These are phyloP conservation scores for Amphimedon queenslandica DNA, from an alignment of 37 sponge, comb jelly and placozoan genomes.

Conservation along the genomic window DNA sequence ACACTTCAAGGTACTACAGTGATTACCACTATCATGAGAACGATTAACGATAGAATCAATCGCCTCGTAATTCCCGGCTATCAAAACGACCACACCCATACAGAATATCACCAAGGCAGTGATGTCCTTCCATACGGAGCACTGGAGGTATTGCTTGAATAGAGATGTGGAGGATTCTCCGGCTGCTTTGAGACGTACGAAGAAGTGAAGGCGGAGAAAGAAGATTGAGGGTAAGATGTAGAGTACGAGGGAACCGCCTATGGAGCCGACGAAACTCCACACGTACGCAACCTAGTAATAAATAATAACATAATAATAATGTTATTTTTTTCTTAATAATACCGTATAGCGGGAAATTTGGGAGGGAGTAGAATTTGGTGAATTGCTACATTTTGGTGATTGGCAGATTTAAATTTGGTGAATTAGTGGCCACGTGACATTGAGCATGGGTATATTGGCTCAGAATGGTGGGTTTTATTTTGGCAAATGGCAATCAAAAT, in stretches of 20 bases:
- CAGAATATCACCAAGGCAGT: slow-evolving; percentile 26
- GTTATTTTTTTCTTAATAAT: neutral
- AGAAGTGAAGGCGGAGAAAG: slow-evolving; percentile 55
- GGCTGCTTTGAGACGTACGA: neutral
- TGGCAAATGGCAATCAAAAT: too few species aligned
- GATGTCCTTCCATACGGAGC: slow-evolving; percentile 14
- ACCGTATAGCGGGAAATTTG: too few species aligned
- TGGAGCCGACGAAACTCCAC: slow-evolving; percentile 78
- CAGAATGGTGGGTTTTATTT: too few species aligned
- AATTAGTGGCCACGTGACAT: too few species aligned
- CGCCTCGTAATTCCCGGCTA: neutral
- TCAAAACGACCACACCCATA: slow-evolving; percentile 15
- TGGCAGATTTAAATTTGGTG: too few species aligned
- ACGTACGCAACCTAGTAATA: slow-evolving; percentile 55
- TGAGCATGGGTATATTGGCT: too few species aligned
- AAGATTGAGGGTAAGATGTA: slow-evolving; percentile 73
- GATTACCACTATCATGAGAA: too few species aligned
- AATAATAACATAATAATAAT: neutral
- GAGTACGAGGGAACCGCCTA: slow-evolving; percentile 57
- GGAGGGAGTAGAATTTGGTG: too few species aligned
- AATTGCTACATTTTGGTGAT: too few species aligned
- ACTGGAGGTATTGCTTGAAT: neutral
- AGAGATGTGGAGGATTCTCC: neutral
- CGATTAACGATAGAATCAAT: neutral
- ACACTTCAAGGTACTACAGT: too few species aligned